Base-by-base conservation (phyloP, 2,797 vertebrate species). In the Ataeniobius toweri region DNA sequence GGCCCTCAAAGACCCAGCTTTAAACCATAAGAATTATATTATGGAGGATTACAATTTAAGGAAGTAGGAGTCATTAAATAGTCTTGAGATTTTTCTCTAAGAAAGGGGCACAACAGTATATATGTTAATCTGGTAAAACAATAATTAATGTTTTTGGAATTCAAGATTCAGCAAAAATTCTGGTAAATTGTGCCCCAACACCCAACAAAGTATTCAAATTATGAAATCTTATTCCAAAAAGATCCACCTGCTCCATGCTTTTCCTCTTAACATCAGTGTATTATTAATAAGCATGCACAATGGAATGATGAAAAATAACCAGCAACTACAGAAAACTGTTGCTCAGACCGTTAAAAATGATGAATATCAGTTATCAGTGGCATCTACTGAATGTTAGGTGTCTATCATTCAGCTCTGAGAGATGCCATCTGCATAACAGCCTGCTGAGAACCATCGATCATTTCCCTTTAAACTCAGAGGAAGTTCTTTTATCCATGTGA, bases 391-490 rank as follows among this genome's bases (percentile, higher is more conserved):
- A 76, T 82, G 71, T 83, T 75, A 89, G 79, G 55, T 80, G 84
- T 80, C 59, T 68, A 89, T 81, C 68, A n/a, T 63, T 77, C 72
- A 74, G 75, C 58, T 74, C 79, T 58, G 69, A 14, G 50, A 46
- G 74, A 73, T 77, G 46, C 76, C 59, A 51, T 46, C 53, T 70
- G 55, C 51, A 63, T 58, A 78, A 75, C 69, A 80, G 63, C 82
- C 83, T 71, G 87, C 84, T 88, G 83, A 81, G 79, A 83, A 76
- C 82, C 77, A 88, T 74, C 75, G 82, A 79, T 80, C n/a, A 82
- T 86, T 89, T 83, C 87, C 84, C 24, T 79, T 80, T 91, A 90
- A 93, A 92, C 88, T 91, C 55, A 73, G 82, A 87, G 90, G 78
- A 87, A 88, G 91, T 90, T 80, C 81, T 79, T 85, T 85, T 59